phyloP scores from a whole-genome alignment of 2,888 invertebrate species.

The Cephonodes hylas region DNA sequence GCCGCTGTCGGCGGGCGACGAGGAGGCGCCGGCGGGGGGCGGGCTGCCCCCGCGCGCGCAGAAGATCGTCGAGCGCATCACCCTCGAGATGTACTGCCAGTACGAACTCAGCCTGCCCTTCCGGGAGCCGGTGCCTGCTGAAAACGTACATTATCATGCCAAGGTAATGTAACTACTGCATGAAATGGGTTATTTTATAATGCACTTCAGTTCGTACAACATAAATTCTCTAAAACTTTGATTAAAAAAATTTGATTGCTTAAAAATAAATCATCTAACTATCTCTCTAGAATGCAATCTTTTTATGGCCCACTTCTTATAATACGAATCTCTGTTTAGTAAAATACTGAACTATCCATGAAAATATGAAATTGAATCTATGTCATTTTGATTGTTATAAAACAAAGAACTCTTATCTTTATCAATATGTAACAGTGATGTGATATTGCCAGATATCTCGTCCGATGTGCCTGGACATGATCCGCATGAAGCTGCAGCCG shows the following conservation, averaged over 20 bases:
- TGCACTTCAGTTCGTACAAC: no score
- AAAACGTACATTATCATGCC: conserved; percentile 68
- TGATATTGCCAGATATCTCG: conserved; percentile 80
- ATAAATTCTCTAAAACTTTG: no score
- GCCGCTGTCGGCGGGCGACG: conserved; percentile 51
- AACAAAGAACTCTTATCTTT: not conserved
- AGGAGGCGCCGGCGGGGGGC: conserved; percentile 65
- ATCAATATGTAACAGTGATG: not conserved
- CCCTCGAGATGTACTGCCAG: conserved; percentile 95
- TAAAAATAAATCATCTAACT: no score
- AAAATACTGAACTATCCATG: no score
- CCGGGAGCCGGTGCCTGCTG: conserved; percentile 90
- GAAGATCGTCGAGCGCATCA: conserved; percentile 89
- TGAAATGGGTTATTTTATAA: not conserved
- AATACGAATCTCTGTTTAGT: no score
- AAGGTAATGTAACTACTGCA: conserved; percentile 39
- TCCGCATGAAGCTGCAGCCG: conserved; percentile 90
- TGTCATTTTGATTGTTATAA: no score
- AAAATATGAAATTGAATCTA: no score
- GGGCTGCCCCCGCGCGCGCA: conserved; percentile 82
- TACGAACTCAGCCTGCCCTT: conserved; percentile 94
- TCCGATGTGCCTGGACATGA: conserved; percentile 92
- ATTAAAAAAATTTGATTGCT: no score
- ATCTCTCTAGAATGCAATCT: no score
- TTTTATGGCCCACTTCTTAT: no score